Evolutionary conservation across 2,797 vertebrate species (phyloP), one percentile per base, ranked within the genome.

Genomic region (Eulemur coronatus): DNA sequence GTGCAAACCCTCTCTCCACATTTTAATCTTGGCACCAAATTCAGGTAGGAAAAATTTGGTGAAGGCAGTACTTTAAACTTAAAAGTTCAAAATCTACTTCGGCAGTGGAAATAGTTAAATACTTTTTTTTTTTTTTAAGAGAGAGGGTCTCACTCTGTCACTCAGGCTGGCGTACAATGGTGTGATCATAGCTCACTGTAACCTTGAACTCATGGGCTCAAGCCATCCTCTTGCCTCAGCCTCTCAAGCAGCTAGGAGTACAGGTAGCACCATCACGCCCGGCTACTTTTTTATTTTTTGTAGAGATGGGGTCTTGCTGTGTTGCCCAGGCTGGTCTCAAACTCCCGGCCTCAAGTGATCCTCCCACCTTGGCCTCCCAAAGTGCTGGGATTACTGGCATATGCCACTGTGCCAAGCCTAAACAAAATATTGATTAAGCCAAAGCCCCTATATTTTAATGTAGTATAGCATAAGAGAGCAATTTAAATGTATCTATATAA

Each of bases 1-100:
- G n/a, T 52, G 13, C 55, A 89, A 95, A 52, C 12, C 24, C 69
- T 79, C 26, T 41, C 69, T 79, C 33, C 48, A 61, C 26, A 35
- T 67, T 92, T 86, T 92, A 89, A 92, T 85, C 59, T 81, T 73
- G 91, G 67, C 63, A 87, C 78, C 75, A 87, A 89, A 92, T 91
- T 91, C 63, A 55, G 76, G 46, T 2, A 92, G 85, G 41, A 90
- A 80, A 96, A 87, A 46, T 69, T 20, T 90, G 52, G 75, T 0
- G 43, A 20, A 73, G 48, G 48, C 26, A 70, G 57, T 75, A 80
- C 35, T 88, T 92, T 57, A 86, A 79, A 72, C n/a, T 79, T 48
- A 69, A 69, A 94, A 73, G 48, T 91, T 80, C n/a, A 90, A 87
- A 84, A 59, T 15, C n/a, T 70, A 94, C 78, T 61, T 94, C 84